Evolutionary conservation across 1,140 invertebrate species (phyloP).

Genomic region (Camponotus vicinus): DNA sequence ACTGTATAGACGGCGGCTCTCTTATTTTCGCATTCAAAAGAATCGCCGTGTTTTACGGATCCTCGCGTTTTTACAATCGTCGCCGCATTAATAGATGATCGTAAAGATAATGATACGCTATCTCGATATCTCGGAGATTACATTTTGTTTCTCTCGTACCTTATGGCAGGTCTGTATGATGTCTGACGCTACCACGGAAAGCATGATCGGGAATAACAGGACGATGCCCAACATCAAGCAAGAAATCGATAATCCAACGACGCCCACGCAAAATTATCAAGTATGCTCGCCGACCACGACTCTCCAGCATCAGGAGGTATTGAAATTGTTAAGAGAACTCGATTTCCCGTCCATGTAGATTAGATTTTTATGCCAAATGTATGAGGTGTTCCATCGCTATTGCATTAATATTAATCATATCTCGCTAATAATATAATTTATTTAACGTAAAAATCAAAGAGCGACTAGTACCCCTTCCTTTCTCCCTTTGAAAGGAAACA

Average conservation of each 20-base stretch:
- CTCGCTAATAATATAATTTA: not conserved
- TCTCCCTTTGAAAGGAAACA: not conserved
- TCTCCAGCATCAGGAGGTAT: conserved; percentile 83
- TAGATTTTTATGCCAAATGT: too few relatives aligned
- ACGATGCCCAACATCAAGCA: conserved; percentile 87
- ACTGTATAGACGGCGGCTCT: conserved; percentile 63
- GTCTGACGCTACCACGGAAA: conserved; percentile 84
- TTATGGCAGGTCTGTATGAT: conserved; percentile 87
- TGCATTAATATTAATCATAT: not conserved
- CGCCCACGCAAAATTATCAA: conserved; percentile 86
- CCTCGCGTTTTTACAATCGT: not conserved
- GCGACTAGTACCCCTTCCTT: not conserved
- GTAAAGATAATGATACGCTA: not conserved
- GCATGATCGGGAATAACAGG: conserved; percentile 83
- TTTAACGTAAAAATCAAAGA: too few relatives aligned
- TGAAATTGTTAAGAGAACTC: conserved; percentile 7
- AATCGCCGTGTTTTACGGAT: not conserved
- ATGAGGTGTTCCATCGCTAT: not conserved
- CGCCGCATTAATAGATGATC: not conserved
- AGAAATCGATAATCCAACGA: conserved; percentile 86
- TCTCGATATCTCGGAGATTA: not conserved
- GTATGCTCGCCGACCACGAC: conserved; percentile 88
- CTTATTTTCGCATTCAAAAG: conserved; percentile 23
- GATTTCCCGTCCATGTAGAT: too few relatives aligned
- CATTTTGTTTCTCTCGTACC: not conserved